Conservation (phyloP, 2,888 invertebrate species). For the Dasypolia templi region DNA sequence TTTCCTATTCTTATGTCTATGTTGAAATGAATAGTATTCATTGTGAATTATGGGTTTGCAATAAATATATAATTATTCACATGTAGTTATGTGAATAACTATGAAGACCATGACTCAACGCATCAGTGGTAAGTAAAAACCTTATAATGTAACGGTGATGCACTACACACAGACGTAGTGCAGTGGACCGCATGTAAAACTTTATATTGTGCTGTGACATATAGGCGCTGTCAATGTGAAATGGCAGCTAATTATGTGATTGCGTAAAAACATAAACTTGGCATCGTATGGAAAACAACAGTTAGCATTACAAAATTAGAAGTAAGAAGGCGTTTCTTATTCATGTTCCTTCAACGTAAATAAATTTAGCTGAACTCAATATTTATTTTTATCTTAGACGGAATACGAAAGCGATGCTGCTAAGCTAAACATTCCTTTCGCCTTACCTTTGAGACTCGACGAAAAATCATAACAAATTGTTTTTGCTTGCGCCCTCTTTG, state of each 20-base stretch:
- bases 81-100: not conserved
- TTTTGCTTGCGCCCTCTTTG: not conserved
- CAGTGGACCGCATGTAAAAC: too few relatives aligned
- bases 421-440: not conserved
- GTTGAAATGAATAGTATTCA: not conserved
- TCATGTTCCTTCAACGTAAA: not conserved
- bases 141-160: not conserved
- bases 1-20: not conserved
- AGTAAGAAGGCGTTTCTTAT: not conserved
- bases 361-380: not conserved
- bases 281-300: not conserved
- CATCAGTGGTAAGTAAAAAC: not conserved
- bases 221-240: not conserved
- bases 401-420: not conserved
- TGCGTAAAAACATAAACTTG: not conserved
- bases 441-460: constrained; percentile 11
- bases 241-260: not conserved
- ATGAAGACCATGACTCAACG: not conserved
- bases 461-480: constrained; percentile 6
- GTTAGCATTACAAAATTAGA: not conserved
- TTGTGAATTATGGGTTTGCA: too few relatives aligned
- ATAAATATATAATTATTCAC: too few relatives aligned
- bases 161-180: too few relatives aligned
- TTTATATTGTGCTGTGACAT: too few relatives aligned
- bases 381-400: not conserved